Evolutionary conservation across 1,140 invertebrate genomes (phyloP), one percentile per base, ranked within the genome.

Genomic region (Cydia strobilella): DNA sequence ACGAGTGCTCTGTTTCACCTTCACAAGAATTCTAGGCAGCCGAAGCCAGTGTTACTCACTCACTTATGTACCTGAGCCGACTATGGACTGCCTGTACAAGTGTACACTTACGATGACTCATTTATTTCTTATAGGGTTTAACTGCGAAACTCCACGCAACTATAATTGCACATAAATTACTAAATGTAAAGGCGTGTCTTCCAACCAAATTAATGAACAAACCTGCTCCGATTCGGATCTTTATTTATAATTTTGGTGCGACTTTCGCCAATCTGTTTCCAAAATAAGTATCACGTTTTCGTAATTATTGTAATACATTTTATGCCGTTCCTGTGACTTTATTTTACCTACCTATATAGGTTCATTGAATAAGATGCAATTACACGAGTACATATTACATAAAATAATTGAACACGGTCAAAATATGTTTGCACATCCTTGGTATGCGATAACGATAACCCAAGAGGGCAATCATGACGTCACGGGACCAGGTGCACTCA

Each of bases 1-100:
- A 85, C 81, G 79, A 74, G 81, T 88, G 87, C 85, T 86, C 86
- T 90, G 87, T 86, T 89, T 88, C 84, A 80, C 80, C 74, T 35
- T 42, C 66, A 82, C 79, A 81, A 72, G 48, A 20, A 45, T 48
- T 72, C 69, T 45, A 72, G 35, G 4, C 23, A 72, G 35, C 18
- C 39, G 0, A 72, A 20, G n/a, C 25, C n/a, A 12, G 69, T 72
- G 69, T 10, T 23, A 72, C 69, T 20, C 13, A 3, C 15, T n/a
- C n/a, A n/a, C n/a, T n/a, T 54, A 15, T 54, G 45, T 48, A 48
- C 45, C 45, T 63, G 25, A 63, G 20, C 62, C 23, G 25, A 63
- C 62, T 63, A 12, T 48, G 3, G 45, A 15, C 45, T 3, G 12
- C 42, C 10, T 15, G 12, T 15, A 10, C 25, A 25, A 2, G 12